Conservation (phyloP, 2,888 invertebrate species). For the Biston betularia region DNA sequence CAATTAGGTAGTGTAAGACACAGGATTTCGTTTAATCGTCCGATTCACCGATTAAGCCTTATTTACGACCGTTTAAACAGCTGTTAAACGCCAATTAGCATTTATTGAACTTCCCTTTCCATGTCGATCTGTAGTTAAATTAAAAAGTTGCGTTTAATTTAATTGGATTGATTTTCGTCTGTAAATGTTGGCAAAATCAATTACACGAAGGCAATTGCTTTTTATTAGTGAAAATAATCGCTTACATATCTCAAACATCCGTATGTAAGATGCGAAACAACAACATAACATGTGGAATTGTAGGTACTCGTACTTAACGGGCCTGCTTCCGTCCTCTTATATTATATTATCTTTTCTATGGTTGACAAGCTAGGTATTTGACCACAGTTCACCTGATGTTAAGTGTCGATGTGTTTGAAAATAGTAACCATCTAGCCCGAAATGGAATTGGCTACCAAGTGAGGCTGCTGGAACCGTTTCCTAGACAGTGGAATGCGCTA, state of each 20-base stretch:
- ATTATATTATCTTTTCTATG: no score
- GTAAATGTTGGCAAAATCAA: slow-evolving; percentile 20
- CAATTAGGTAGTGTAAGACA: slow-evolving; percentile 41
- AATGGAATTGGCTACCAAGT: no score
- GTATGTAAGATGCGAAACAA: no score
- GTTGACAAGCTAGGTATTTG: no score
- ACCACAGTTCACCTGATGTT: no score
- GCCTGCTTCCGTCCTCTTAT: no score
- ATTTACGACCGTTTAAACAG: slow-evolving; percentile 65
- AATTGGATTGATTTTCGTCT: slow-evolving; percentile 23
- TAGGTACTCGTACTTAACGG: no score
- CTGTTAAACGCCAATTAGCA: slow-evolving; percentile 70
- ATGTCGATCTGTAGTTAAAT: slow-evolving; percentile 50
- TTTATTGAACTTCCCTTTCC: slow-evolving; percentile 67
- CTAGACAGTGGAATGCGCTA: no score
- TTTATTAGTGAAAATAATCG: slow-evolving; percentile 5
- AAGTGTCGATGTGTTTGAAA: no score
- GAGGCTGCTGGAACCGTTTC: no score
- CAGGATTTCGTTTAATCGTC: slow-evolving; percentile 59
- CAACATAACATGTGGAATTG: background rate
- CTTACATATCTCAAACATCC: background rate
- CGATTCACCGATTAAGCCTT: slow-evolving; percentile 57
- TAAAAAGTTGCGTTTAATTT: slow-evolving; percentile 25
- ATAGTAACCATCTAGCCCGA: no score
- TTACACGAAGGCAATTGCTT: slow-evolving; percentile 10